These are phyloP conservation scores for Lathamus discolor DNA, from an alignment of 2,113 vertebrate species.

Conservation along the genomic window DNA sequence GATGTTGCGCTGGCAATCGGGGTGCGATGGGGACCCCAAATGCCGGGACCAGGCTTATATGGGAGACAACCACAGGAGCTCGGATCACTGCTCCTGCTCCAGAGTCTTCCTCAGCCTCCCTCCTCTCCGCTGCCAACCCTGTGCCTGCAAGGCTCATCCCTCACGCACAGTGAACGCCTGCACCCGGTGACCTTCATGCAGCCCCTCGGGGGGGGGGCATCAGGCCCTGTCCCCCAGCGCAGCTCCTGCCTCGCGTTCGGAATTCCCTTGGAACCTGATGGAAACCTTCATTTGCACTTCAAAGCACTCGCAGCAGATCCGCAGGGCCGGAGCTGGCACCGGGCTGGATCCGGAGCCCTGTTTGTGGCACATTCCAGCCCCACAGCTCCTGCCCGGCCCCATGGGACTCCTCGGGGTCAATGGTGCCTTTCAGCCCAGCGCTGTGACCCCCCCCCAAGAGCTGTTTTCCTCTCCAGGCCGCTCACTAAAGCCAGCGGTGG, in stretches of 20 bases:
- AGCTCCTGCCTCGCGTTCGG: rapidly evolving
- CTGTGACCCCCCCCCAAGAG: too few relatives aligned
- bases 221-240: background rate
- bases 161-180: rapidly evolving
- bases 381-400: background rate
- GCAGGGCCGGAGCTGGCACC: background rate
- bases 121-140: rapidly evolving
- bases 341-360: background rate
- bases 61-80: background rate
- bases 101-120: background rate
- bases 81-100: rapidly evolving
- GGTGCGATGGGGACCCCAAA: background rate
- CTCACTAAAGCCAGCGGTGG: too few relatives aligned
- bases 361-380: background rate
- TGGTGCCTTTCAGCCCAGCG: background rate
- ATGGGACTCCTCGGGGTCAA: too few relatives aligned
- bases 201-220: background rate
- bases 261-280: background rate
- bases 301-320: background rate
- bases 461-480: too few relatives aligned
- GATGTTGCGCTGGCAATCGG: rapidly evolving
- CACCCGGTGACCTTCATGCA: rapidly evolving
- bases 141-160: rapidly evolving
- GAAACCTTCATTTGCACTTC: background rate
- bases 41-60: rapidly evolving